Percentiles rank a stretch among this genome's conserved stretches.
phyloP scores from a whole-genome alignment of 2,797 vertebrate species.

The Sylvia borin region DNA sequence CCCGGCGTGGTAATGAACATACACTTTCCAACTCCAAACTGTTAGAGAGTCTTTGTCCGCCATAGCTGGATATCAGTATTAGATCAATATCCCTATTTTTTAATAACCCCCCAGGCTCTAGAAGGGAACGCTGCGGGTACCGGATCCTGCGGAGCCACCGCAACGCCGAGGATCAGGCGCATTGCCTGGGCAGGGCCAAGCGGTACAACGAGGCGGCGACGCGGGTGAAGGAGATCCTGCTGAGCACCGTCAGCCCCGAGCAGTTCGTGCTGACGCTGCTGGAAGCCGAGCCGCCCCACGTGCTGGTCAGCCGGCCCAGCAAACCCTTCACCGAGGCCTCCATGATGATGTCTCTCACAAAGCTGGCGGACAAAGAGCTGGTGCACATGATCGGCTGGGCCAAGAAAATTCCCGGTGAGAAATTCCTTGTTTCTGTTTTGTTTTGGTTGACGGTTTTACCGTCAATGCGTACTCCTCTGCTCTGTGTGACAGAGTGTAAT shows the following conservation, averaged over 20 bases:
- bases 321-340: slow-evolving; percentile 92
- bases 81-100: too few relatives aligned
- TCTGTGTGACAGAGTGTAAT: neutral
- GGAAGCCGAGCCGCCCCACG: slow-evolving; percentile 92
- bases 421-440: neutral
- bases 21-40: too few relatives aligned
- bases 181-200: slow-evolving; percentile 67
- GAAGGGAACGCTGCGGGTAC: slow-evolving; percentile 90
- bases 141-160: slow-evolving; percentile 83
- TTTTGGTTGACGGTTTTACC: neutral
- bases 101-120: slow-evolving; percentile 77
- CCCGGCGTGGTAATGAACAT: too few relatives aligned
- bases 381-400: slow-evolving; percentile 98
- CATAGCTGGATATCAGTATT: too few relatives aligned
- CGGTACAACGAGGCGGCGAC: slow-evolving; percentile 24
- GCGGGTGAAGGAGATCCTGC: slow-evolving; percentile 68
- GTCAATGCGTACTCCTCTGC: neutral
- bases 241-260: slow-evolving; percentile 80
- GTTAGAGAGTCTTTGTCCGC: too few relatives aligned
- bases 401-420: slow-evolving; percentile 95
- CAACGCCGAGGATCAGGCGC: slow-evolving; percentile 69
- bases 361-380: slow-evolving; percentile 93
- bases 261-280: slow-evolving; percentile 90
- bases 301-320: slow-evolving; percentile 88
- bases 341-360: slow-evolving; percentile 98